Conservation (phyloP, 2,797 vertebrate genomes). For the Danio tinwini region DNA sequence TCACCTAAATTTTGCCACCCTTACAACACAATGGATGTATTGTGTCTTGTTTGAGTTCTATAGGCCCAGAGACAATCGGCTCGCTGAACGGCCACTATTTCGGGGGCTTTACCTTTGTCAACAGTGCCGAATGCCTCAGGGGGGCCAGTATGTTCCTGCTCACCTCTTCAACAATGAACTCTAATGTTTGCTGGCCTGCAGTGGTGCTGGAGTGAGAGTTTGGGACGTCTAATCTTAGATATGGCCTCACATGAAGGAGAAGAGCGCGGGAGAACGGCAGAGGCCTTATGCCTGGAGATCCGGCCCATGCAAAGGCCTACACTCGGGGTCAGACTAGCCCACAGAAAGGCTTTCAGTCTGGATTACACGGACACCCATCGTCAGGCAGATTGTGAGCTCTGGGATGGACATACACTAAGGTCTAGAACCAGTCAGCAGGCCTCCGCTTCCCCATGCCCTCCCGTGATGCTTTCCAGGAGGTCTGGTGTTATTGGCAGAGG, state of each 20-base stretch:
- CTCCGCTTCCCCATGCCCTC: conserved; percentile 11
- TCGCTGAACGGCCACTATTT: conserved; percentile 85
- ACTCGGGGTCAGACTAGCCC: conserved; percentile 60
- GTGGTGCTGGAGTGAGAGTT: conserved; percentile 48
- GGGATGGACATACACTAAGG: neutral
- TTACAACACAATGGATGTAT: conserved; percentile 66
- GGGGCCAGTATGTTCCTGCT: conserved; percentile 72
- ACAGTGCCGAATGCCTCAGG: conserved; percentile 76
- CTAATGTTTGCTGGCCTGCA: conserved; percentile 9
- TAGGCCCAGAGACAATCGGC: conserved; percentile 83
- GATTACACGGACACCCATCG: conserved; percentile 68
- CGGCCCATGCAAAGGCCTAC: conserved; percentile 64
- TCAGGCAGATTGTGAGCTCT: neutral
- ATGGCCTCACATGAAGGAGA: conserved; percentile 57
- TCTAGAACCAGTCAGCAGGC: conserved; percentile 56
- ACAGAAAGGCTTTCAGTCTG: conserved; percentile 78
- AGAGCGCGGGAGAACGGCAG: conserved; percentile 72
- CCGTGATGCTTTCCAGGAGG: conserved; percentile 5
- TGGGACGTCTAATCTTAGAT: conserved; percentile 29
- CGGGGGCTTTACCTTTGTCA: conserved; percentile 82
- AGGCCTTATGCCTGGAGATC: conserved; percentile 75
- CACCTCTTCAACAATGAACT: conserved; percentile 70
- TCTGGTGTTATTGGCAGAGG: neutral
- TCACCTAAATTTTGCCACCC: conserved; percentile 70
- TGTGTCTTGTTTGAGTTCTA: conserved; percentile 76